phyloP scores from a whole-genome alignment of 1,140 invertebrate species.

The Cherax destructor region DNA sequence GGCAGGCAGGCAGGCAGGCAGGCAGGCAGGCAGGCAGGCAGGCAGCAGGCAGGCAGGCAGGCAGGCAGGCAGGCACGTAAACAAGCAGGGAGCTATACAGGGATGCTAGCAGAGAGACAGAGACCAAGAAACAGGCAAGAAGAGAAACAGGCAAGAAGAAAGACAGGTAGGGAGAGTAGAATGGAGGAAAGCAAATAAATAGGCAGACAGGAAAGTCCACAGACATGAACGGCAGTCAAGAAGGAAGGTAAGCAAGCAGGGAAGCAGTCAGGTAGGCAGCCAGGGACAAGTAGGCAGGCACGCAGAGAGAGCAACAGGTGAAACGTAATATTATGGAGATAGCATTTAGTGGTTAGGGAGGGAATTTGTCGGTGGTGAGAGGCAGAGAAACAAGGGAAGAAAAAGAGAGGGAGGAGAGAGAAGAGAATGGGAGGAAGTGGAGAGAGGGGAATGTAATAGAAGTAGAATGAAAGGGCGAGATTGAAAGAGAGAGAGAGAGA shows the following conservation, averaged over 20 bases:
- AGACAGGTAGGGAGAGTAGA: not conserved
- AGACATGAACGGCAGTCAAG: not conserved
- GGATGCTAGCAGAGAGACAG: not conserved
- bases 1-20: too few species aligned
- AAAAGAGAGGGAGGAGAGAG: not conserved
- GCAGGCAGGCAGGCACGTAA: too few species aligned
- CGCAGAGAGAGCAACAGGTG: not conserved
- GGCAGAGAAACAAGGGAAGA: constrained; percentile 6
- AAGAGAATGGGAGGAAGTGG: constrained; percentile 11
- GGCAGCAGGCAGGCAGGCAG: too few species aligned
- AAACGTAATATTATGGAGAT: not conserved
- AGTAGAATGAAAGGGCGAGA: not conserved
- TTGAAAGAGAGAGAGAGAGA: not conserved
- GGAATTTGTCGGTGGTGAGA: not conserved
- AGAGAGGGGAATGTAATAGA: not conserved
- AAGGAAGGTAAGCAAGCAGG: not conserved
- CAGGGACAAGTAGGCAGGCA: too few species aligned
- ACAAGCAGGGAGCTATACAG: too few species aligned
- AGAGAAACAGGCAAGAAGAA: not conserved
- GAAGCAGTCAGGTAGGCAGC: not conserved
- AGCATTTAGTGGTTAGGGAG: too few species aligned
- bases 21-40: too few species aligned
- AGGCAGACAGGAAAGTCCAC: too few species aligned
- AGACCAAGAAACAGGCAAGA: not conserved
- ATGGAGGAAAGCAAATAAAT: too few species aligned